Conservation (phyloP, 2,888 invertebrate genomes). For the Phyllotreta striolata region DNA sequence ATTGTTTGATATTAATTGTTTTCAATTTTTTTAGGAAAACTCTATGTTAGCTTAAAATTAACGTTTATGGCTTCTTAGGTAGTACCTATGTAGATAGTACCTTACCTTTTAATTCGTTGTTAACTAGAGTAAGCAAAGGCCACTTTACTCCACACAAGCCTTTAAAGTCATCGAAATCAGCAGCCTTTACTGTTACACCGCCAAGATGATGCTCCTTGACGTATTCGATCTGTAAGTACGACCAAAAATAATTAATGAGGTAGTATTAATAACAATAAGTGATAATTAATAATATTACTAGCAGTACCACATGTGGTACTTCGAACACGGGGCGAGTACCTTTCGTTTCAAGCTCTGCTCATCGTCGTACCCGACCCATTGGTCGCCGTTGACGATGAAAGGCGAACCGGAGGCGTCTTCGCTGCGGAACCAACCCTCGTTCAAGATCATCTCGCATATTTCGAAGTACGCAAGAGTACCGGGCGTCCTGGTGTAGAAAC, state of each 20-base stretch:
- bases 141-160: constrained; percentile 77
- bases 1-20: not conserved
- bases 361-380: constrained; percentile 85
- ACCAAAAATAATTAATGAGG: constrained; percentile 14
- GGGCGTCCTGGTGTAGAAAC: constrained; percentile 72
- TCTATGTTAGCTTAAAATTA: no score
- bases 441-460: constrained; percentile 63
- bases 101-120: constrained; percentile 65
- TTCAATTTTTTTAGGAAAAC: constrained; percentile 13
- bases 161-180: constrained; percentile 82
- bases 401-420: constrained; percentile 73
- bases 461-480: constrained; percentile 79
- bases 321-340: constrained; percentile 57
- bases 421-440: constrained; percentile 53
- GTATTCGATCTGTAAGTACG: constrained; percentile 67
- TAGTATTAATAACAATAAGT: constrained; percentile 15
- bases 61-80: no score
- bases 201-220: constrained; percentile 70
- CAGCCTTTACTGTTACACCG: constrained; percentile 75
- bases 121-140: constrained; percentile 72
- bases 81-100: not conserved
- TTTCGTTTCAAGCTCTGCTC: constrained; percentile 70
- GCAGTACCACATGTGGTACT: no score
- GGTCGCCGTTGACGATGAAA: constrained; percentile 72
- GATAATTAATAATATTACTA: no score